Evolutionary conservation across 2,113 vertebrate genomes (phyloP).

Genomic region (Platichthys stellatus): DNA sequence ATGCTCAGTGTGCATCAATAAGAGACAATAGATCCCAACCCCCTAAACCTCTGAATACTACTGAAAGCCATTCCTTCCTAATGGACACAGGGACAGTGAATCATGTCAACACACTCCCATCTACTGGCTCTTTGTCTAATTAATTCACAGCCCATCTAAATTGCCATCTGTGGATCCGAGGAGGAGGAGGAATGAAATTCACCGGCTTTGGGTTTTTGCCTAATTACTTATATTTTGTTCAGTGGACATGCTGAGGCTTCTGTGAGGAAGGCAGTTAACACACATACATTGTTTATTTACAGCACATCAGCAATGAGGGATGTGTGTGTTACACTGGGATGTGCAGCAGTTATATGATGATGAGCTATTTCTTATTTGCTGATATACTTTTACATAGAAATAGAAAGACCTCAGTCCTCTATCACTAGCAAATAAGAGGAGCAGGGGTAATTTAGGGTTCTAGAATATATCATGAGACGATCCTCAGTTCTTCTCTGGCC

Average conservation of each 20-base stretch:
- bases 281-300: neutral
- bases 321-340: neutral
- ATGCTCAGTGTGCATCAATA: neutral
- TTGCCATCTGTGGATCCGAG: slow-evolving; percentile 55
- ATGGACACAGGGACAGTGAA: slow-evolving; percentile 58
- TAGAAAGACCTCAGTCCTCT: neutral
- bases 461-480: no score
- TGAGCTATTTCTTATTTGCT: neutral
- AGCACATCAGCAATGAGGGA: no score
- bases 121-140: slow-evolving; percentile 58
- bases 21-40: slow-evolving; percentile 33
- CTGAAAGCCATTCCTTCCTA: slow-evolving; percentile 18
- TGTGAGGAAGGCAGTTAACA: slow-evolving; percentile 29
- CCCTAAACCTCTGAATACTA: slow-evolving; percentile 35
- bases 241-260: neutral
- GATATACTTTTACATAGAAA: neutral
- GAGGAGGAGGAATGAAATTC: slow-evolving; percentile 21
- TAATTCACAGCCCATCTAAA: slow-evolving; percentile 56
- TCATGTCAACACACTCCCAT: slow-evolving; percentile 51
- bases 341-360: no score
- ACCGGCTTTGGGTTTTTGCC: slow-evolving; percentile 3
- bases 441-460: neutral
- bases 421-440: neutral
- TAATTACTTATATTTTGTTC: neutral
- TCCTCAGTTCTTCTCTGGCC: neutral